Base-by-base conservation (phyloP, 2,797 vertebrate genomes). In the Champsocephalus gunnari region DNA sequence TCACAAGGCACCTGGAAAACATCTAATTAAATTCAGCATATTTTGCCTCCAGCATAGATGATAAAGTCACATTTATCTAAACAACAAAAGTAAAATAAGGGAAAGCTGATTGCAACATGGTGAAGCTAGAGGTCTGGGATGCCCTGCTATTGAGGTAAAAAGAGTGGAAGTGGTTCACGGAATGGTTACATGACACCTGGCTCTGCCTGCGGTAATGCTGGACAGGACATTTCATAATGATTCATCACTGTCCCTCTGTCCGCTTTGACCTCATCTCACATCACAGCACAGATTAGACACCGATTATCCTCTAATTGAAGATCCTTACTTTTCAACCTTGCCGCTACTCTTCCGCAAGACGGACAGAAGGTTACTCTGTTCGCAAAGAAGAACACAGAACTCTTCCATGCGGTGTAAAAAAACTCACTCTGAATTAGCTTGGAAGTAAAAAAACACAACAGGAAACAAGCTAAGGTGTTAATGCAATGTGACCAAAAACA, bases 231-330 rank as follows among this genome's bases (percentile, higher is more conserved):
- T 91, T 93, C 79, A 91, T 88, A 90, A 90, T 90, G 93, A 94
- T 93, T 92, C 91, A 94, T 94, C 92, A 93, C 91, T 91, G 88
- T 93, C 90, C 87, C 81, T 70, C 89, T 64, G 93, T 92, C 93
- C 91, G 92, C 92, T 93, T 92, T 88, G 93, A 93, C 93, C 93
- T 93, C 91, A 93, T 93, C 90, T 86, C 93, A 92, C 91, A 89
- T 92, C 92, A 79, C 88, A 84, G 91, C 88, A 81, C 91, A 91
- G 91, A 94, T 93, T 93, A 94, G 90, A 91, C 87, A 89, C 82
- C 88, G 91, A 93, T 94, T 94, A 94, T 88, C 87, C 77, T 77
- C 89, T 93, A 94, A 94, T 94, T 94, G 92, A 93, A 81, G 92
- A 91, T 89, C 90, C 87, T 88, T 89, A 79, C 88, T 90, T 86